Evolutionary conservation across 1,140 invertebrate genomes (phyloP).

Genomic region (Condylostylus longicornis): DNA sequence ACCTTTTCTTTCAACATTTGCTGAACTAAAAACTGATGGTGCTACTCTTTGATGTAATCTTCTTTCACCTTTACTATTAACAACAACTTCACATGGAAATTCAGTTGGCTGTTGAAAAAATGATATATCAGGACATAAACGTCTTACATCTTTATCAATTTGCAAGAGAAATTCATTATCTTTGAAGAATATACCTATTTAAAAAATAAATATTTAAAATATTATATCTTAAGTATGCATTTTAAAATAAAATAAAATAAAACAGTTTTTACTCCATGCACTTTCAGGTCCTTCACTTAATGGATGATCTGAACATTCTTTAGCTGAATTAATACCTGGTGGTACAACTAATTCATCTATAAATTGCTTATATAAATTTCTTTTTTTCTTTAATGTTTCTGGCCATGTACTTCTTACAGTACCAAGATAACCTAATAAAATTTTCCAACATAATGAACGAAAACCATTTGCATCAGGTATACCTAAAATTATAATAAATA

Average conservation of each 20-base stretch:
- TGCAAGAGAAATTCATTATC: conserved; percentile 87
- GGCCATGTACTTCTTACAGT: conserved; percentile 46
- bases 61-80: conserved; percentile 55
- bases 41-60: conserved; percentile 77
- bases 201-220: too few species aligned
- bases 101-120: conserved; percentile 87
- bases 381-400: conserved; percentile 47
- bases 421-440: conserved; percentile 70
- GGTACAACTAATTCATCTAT: conserved; percentile 73
- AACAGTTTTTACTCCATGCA: conserved; percentile 86
- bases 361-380: conserved; percentile 67
- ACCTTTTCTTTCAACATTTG: conserved; percentile 74
- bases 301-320: conserved; percentile 63
- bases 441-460: conserved; percentile 64
- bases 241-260: too few species aligned
- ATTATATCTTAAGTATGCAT: too few species aligned
- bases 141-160: conserved; percentile 92
- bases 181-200: conserved; percentile 78
- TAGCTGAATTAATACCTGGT: conserved; percentile 45
- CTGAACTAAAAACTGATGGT: conserved; percentile 66
- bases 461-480: conserved; percentile 67
- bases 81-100: conserved; percentile 62
- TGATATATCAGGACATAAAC: conserved; percentile 89
- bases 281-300: conserved; percentile 87
- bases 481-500: conserved; percentile 37